Evolutionary conservation across 2,888 invertebrate species (phyloP), one percentile per base, ranked within the genome.

Genomic region (Erpobdella octoculata): DNA sequence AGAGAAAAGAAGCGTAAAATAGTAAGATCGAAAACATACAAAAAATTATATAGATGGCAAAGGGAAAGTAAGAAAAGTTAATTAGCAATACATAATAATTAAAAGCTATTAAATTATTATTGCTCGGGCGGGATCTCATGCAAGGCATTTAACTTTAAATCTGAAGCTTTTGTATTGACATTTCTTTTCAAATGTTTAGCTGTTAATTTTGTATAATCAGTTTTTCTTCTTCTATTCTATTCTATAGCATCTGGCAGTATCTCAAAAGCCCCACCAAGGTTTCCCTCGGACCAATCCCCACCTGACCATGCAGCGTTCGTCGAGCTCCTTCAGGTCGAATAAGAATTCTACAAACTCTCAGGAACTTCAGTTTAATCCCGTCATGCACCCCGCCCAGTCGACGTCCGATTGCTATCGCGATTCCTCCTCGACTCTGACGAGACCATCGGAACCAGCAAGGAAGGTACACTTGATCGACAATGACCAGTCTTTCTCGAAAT

Each of bases 281-380:
- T 62, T 62, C n/a, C 62, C 62, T 62, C 62, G 62, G 9, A 62
- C 62, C 6, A 62, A 62, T 62, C 62, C 62, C 2, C 62, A 21
- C 9, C n/a, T 62, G 18, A 35, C 62, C 35, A 62, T 62, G 33
- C 33, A 31, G 31, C 62, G 62, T 33, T 62, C 62, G 15, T 2
- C 62, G 12, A 62, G 62, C 62, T 62, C 62, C 31, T 62, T 62
- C 62, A 62, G 62, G 33, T 33, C 31, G 3, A 62, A 62, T 35
- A 62, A 62, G 33, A 35, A 62, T 15, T 62, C 33, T 62, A 8
- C 31, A 12, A n/a, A 28, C n/a, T 33, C 62, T 35, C 28, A 62
- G n/a, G 62, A 62, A 8, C 62, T 25, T 4, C 53, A 53, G 53
- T n/a, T n/a, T n/a, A n/a, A n/a, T n/a, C 53, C 5, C 1, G 12